A percentile compares a stretch with the other conserved stretches of the same genome.
phyloP scores from a whole-genome alignment of 2,113 vertebrate species.

The cattle (Bos taurus) region DNA sequence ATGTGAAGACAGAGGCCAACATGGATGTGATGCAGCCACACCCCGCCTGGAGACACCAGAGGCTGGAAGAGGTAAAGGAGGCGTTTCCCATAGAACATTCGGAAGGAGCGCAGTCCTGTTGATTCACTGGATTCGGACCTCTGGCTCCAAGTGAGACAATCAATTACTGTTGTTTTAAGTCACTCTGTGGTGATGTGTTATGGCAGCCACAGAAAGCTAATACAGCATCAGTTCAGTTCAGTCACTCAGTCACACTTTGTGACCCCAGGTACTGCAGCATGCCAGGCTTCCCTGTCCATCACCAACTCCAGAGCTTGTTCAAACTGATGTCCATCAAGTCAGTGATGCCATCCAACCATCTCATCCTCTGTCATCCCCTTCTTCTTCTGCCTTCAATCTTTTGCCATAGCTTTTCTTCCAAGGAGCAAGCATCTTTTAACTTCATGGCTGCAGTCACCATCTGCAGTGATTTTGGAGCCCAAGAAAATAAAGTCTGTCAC shows the following conservation, averaged over 20 bases:
- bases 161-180: not conserved
- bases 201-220: too few relatives aligned
- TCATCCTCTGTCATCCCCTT: not conserved
- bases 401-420: not conserved
- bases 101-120: rapidly evolving
- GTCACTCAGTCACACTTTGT: not conserved
- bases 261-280: not conserved
- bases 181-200: rapidly evolving
- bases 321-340: not conserved
- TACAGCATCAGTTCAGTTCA: rapidly evolving
- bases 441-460: not conserved
- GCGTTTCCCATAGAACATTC: rapidly evolving
- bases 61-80: not conserved
- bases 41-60: rapidly evolving
- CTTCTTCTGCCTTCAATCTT: not conserved
- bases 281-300: not conserved
- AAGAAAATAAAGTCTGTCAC: not conserved
- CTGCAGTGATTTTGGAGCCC: not conserved
- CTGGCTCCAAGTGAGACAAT: too few relatives aligned
- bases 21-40: rapidly evolving
- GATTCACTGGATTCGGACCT: rapidly evolving
- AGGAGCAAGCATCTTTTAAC: not conserved
- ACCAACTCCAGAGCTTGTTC: not conserved
- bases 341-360: not conserved
- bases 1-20: rapidly evolving